phyloP scores from a whole-genome alignment of 2,888 invertebrate genomes.

The Vesta saturnalis region DNA sequence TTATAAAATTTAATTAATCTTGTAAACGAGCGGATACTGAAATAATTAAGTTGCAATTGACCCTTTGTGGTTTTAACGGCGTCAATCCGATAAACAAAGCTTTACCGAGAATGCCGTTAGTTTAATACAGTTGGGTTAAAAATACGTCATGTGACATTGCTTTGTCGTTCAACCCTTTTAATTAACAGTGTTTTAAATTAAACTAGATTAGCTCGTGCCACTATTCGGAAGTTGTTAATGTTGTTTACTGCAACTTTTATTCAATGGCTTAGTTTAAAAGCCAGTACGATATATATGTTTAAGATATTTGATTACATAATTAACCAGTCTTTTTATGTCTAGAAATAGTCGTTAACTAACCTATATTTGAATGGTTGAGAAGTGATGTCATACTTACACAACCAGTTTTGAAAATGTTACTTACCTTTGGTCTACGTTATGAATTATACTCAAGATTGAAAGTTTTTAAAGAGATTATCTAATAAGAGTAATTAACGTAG shows the following conservation, averaged over 20 bases:
- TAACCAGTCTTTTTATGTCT: constrained; percentile 22
- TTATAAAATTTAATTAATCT: background rate
- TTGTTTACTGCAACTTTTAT: background rate
- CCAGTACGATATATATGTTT: background rate
- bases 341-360: constrained; percentile 25
- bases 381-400: constrained; percentile 23
- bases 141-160: constrained; percentile 14
- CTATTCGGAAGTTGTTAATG: constrained; percentile 8
- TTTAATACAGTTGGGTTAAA: constrained; percentile 13
- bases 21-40: constrained; percentile 17
- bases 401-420: constrained; percentile 20
- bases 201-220: background rate
- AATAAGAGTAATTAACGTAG: too few relatives aligned
- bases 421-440: constrained; percentile 2
- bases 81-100: constrained; percentile 29
- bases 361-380: constrained; percentile 18
- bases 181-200: constrained; percentile 21
- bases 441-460: background rate
- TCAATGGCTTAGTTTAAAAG: background rate
- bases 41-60: constrained; percentile 56
- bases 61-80: constrained; percentile 38
- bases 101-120: constrained; percentile 17
- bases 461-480: too few relatives aligned
- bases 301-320: constrained; percentile 21
- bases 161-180: constrained; percentile 17